Evolutionary conservation across 2,113 vertebrate genomes (phyloP), one percentile per base, ranked within the genome.

Genomic region (Casuarius casuarius): DNA sequence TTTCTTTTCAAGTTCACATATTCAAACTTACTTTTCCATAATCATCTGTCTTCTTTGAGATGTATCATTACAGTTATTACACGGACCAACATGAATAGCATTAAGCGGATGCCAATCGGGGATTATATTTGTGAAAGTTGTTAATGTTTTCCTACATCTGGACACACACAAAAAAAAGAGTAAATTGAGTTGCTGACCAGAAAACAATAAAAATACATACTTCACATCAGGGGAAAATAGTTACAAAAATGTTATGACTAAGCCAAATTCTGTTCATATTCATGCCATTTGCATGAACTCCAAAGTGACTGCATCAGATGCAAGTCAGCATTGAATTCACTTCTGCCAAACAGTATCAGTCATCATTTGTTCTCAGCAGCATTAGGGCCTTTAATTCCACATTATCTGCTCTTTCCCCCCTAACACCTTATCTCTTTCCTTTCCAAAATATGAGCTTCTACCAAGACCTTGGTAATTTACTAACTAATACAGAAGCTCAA

Each of bases 21-120:
- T 79, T 70, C 75, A 78, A 74, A 98, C 98, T 98, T 92, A 99
- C 99, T 97, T 98, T 97, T 99, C 98, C 85, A 99, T 95, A 59
- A 97, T 74, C 98, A 99, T 98, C 56, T 97, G 98, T 96, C 98
- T 96, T 90, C 88, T 99, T 96, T 99, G 99, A 59, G 97, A 97
- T 94, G 95, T 98, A 81, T 82, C 97, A 56, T 88, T 56, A 96
- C 99, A 99, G 18, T 73, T 96, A 77, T 98, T 99, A 96, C 99
- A 99, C 0, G 98, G 98, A 68, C 98, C 97, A 29, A 89, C 52
- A 91, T 99, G 98, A 84, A 97, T 56, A 28, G 99, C 99, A 1
- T 98, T 98, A 38, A 99, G 98, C 5, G 99, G 99, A 51, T 97
- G 98, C 99, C 99, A 99, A 9, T 99, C 98, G 49, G 98, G 96